Base-by-base conservation (phyloP, 2,797 vertebrate genomes). In the Anguilla megastoma region DNA sequence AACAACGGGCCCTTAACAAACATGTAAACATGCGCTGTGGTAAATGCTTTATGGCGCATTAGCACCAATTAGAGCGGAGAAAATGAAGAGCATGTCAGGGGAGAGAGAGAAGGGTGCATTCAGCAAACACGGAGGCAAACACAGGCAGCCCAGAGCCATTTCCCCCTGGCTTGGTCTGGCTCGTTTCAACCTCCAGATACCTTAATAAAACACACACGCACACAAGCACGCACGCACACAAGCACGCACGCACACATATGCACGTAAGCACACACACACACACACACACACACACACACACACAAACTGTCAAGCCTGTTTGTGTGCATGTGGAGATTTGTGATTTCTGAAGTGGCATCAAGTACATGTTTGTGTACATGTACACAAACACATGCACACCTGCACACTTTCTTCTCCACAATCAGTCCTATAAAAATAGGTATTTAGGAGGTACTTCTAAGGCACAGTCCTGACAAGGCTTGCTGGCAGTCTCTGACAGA, bases 401-500 rank as follows among this genome's bases (percentile, higher is more conserved):
- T 45, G 10, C 41, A 86, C 27, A 21, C 83, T 50, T 83, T 80
- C 54, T 85, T 71, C 63, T 36, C 83, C 66, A 27, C 82, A 50
- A 63, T 85, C 66, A 52, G 3, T 50, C 36, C 80, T 76, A 71
- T 85, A 87, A 87, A 85, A 85, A 86, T 87, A 58, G 80, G 58
- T 74, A 41, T 79, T 58, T 45, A 7, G 33, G 66, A 85, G 30
- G 21, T 84, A 9, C 48, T 86, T 85, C 69, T 89, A 60, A 85
- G 84, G 36, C 56, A 18, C 4, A 84, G 52, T 48, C 45, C 87
- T 56, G 69, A 74, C 60, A 69, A 14, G 83, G 54, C 82, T 45
- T 33, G 21, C 80, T 52, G 87, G 79, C 87, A 63, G 33, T 85
- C 33, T 71, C 8, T 63, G 84, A 66, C 86, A 87, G 86, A 89